Evolutionary conservation across 2,888 invertebrate species (phyloP).

Genomic region (Tachina lurida): DNA sequence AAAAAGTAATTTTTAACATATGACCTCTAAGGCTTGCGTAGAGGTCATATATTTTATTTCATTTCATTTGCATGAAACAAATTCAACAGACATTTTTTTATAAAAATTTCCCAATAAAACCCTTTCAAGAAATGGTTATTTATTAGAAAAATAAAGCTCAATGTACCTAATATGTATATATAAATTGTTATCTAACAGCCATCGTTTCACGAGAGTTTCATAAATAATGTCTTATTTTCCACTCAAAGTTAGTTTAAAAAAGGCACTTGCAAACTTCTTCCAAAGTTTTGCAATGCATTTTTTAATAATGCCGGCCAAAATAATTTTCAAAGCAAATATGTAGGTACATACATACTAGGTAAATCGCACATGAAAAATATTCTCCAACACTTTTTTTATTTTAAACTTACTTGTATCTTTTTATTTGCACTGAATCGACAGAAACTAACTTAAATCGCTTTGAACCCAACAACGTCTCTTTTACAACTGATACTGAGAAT

Average conservation of each 20-base stretch:
- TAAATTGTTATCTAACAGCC: constrained; percentile 49
- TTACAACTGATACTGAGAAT: constrained; percentile 71
- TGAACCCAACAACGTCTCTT: constrained; percentile 71
- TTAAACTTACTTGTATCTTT: constrained; percentile 73
- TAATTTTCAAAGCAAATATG: constrained; percentile 18
- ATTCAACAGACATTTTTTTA: too few species aligned
- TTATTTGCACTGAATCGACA: constrained; percentile 68
- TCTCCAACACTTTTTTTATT: constrained; percentile 26
- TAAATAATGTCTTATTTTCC: background rate
- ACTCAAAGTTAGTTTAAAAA: background rate
- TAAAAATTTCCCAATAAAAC: too few species aligned
- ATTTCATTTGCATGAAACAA: background rate
- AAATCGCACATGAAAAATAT: background rate
- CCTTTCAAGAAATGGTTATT: too few species aligned
- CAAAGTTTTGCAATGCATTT: background rate
- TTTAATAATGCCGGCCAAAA: constrained; percentile 32
- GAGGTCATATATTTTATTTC: constrained; percentile 76
- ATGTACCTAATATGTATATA: background rate
- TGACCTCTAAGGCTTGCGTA: constrained; percentile 78
- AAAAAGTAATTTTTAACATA: constrained; percentile 43
- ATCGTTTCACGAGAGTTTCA: background rate
- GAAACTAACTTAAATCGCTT: constrained; percentile 64
- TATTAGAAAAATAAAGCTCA: background rate
- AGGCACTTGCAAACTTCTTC: background rate
- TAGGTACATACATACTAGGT: background rate